A percentile compares a stretch with the other conserved stretches of the same genome.
Evolutionary conservation across 1,140 invertebrate species (phyloP).

Genomic region (Diorhabda elongata): DNA sequence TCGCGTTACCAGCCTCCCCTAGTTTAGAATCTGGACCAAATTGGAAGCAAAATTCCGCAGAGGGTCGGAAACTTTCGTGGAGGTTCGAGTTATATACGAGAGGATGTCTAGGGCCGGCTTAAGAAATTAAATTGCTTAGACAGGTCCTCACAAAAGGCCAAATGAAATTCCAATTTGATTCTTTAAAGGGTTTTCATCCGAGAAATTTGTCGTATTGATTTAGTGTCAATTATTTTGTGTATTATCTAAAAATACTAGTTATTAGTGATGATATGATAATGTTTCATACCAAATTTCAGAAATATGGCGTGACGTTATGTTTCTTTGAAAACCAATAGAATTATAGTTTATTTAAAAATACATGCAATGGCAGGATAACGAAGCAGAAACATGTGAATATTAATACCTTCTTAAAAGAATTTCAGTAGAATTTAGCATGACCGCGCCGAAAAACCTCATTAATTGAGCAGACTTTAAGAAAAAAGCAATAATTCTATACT

Average conservation of each 20-base stretch:
- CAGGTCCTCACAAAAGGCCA: not conserved
- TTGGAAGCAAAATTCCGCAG: slow-evolving; percentile 17
- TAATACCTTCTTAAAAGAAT: no score
- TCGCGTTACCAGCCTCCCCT: slow-evolving; percentile 22
- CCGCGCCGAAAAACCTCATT: no score
- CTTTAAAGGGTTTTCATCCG: not conserved
- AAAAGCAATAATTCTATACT: no score
- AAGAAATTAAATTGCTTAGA: not conserved
- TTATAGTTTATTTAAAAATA: no score
- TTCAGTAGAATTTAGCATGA: no score
- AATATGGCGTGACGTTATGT: not conserved
- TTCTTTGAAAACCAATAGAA: no score
- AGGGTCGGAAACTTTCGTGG: slow-evolving; percentile 16
- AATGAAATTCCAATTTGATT: not conserved
- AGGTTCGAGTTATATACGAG: not conserved
- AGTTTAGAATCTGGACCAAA: slow-evolving; percentile 30
- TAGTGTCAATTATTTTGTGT: not conserved
- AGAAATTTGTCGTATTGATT: not conserved
- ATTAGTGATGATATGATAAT: not conserved
- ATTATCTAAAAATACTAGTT: not conserved
- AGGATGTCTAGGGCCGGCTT: not conserved
- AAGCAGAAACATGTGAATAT: no score
- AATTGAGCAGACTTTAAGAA: no score
- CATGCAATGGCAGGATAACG: no score
- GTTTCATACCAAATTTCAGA: not conserved